Conservation (phyloP, 2,888 invertebrate genomes). For the Caenorhabditis wallacei region DNA sequence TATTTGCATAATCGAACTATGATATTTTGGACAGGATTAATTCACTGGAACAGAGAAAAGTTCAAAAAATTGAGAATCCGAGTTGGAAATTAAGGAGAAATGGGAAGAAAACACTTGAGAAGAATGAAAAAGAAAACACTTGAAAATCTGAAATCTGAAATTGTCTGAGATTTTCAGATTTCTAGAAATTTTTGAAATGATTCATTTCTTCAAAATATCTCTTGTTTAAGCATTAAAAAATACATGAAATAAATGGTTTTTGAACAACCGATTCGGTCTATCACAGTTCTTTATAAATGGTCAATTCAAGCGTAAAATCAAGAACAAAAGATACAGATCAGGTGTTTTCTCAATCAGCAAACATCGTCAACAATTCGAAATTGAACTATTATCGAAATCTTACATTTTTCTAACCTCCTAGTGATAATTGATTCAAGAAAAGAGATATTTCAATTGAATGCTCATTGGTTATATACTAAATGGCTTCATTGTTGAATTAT, state of each 20-base stretch:
- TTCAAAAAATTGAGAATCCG: not conserved
- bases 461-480: slow-evolving; percentile 2
- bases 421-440: not conserved
- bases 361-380: not conserved
- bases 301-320: too few relatives aligned
- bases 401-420: slow-evolving; percentile 3
- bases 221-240: not conserved
- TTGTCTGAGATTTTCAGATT: not conserved
- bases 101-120: not conserved
- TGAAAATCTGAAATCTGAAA: not conserved
- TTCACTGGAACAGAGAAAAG: not conserved
- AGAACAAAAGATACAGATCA: too few relatives aligned
- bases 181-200: not conserved
- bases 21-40: not conserved
- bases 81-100: not conserved
- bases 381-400: not conserved
- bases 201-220: not conserved
- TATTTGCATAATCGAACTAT: slow-evolving; percentile 23
- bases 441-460: slow-evolving; percentile 9
- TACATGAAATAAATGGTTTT: too few relatives aligned
- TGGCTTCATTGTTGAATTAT: slow-evolving; percentile 7
- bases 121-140: not conserved
- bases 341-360: not conserved
- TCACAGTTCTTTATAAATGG: too few relatives aligned
- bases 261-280: too few relatives aligned